A percentile compares a stretch with the other conserved stretches of the same genome.
phyloP scores from a whole-genome alignment of 2,113 vertebrate genomes.

The Bettongia penicillata region DNA sequence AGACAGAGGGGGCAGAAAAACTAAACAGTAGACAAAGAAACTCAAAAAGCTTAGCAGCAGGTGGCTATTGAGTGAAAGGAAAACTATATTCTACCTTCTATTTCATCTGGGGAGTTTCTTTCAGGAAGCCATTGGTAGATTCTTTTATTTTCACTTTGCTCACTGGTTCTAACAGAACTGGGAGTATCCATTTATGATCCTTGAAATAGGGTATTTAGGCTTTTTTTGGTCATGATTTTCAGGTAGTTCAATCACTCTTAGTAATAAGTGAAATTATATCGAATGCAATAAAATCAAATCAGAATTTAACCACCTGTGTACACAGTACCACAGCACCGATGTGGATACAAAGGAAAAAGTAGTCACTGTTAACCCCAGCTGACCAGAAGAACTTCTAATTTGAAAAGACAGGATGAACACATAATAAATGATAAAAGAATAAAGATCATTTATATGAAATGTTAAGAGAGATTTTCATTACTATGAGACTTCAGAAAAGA shows the following conservation, averaged over 20 bases:
- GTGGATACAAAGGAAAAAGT: not conserved
- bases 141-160: not conserved
- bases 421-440: conserved; percentile 19
- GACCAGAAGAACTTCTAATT: not conserved
- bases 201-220: not conserved
- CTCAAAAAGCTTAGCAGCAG: not conserved
- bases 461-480: not conserved
- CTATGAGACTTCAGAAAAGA: not conserved
- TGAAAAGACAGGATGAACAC: conserved; percentile 45
- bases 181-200: not conserved
- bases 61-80: not conserved
- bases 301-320: not conserved
- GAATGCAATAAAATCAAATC: not conserved
- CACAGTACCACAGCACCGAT: not conserved
- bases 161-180: not conserved
- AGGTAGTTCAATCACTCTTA: not conserved
- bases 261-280: not conserved
- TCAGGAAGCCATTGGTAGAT: not conserved
- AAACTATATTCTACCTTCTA: not conserved
- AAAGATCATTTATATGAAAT: conserved; percentile 32
- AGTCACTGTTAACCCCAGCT: not conserved
- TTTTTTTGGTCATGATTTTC: not conserved
- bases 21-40: not conserved
- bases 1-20: not conserved
- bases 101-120: not conserved